A percentile compares a stretch with the other conserved stretches of the same genome.
Evolutionary conservation across 2,113 vertebrate species (phyloP).

Genomic region (Oncorhynchus kisutch): DNA sequence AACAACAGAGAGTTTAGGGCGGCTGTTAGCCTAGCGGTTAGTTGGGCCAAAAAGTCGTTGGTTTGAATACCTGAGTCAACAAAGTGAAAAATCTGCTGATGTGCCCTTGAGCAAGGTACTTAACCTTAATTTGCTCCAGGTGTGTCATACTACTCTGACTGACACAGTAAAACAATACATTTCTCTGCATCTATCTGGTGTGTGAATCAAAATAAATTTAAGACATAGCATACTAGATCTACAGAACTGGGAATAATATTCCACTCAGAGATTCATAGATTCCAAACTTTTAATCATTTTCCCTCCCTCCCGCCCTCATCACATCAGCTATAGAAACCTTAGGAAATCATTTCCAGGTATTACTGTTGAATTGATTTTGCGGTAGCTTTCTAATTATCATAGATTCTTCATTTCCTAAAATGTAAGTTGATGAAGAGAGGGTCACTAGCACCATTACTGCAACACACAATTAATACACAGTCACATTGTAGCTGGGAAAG

Average conservation of each 20-base stretch:
- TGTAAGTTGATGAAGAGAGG: conserved; percentile 27
- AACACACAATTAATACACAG: background rate
- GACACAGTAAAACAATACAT: too few relatives aligned
- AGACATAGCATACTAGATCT: conserved; percentile 28
- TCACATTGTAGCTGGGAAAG: background rate
- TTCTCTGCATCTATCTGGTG: too few relatives aligned
- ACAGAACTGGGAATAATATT: conserved; percentile 18
- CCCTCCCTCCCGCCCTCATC: conserved; percentile 16
- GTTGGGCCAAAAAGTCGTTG: too few relatives aligned
- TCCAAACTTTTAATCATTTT: conserved; percentile 37
- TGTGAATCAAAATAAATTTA: conserved; percentile 25
- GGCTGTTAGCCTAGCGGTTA: too few relatives aligned
- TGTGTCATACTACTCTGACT: too few relatives aligned
- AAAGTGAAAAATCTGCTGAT: too few relatives aligned
- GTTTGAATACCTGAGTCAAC: too few relatives aligned
- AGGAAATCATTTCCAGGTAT: conserved; percentile 46
- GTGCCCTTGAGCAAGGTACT: too few relatives aligned
- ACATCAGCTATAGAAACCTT: conserved; percentile 3
- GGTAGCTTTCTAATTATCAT: conserved; percentile 52
- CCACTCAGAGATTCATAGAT: conserved; percentile 17
- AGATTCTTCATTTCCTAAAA: conserved; percentile 46
- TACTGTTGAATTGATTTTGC: conserved; percentile 46
- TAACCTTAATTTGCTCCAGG: too few relatives aligned
- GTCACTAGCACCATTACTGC: conserved; percentile 18
- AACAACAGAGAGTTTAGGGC: too few relatives aligned